Percentiles rank a stretch among this genome's conserved stretches.
These are phyloP conservation scores for Dryocosmus kuriphilus DNA, from an alignment of 2,888 invertebrate species.

Conservation along the genomic window DNA sequence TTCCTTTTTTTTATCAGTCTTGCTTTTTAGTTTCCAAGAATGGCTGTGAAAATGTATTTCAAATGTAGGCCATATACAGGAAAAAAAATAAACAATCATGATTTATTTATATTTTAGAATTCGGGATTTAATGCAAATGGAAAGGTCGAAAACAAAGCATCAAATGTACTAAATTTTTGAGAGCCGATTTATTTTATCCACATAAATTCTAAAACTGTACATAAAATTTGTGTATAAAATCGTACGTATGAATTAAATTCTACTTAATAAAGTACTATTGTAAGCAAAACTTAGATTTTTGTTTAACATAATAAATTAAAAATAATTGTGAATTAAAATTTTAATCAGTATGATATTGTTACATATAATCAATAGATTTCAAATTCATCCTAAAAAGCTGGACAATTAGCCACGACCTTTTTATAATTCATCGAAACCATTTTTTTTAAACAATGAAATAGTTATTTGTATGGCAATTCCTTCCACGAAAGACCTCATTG, in stretches of 20 bases:
- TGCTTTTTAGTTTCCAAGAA: not conserved
- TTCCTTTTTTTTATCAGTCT: not conserved
- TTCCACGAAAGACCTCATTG: too few species aligned
- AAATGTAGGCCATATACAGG: not conserved
- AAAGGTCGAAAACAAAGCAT: not conserved
- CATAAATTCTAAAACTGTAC: constrained; percentile 40
- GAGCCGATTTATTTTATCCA: constrained; percentile 1
- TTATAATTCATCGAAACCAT: too few species aligned
- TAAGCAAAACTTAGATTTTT: not conserved
- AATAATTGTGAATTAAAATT: too few species aligned
- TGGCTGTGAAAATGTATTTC: not conserved
- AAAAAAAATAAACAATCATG: not conserved
- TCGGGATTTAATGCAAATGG: not conserved
- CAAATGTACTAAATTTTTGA: not conserved
- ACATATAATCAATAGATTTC: too few species aligned
- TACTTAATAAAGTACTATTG: constrained; percentile 36
- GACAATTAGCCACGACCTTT: too few species aligned
- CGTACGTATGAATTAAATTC: constrained; percentile 11
- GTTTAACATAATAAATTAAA: not conserved
- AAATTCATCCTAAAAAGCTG: too few species aligned
- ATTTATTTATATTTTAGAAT: not conserved
- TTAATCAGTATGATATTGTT: too few species aligned
- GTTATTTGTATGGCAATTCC: too few species aligned
- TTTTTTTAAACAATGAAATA: too few species aligned
- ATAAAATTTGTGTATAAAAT: constrained; percentile 43